Percentiles rank a stretch among this genome's conserved stretches.
These are phyloP conservation scores for Triplophysa tibetana DNA, from an alignment of 2,113 vertebrate species.

Conservation along the genomic window DNA sequence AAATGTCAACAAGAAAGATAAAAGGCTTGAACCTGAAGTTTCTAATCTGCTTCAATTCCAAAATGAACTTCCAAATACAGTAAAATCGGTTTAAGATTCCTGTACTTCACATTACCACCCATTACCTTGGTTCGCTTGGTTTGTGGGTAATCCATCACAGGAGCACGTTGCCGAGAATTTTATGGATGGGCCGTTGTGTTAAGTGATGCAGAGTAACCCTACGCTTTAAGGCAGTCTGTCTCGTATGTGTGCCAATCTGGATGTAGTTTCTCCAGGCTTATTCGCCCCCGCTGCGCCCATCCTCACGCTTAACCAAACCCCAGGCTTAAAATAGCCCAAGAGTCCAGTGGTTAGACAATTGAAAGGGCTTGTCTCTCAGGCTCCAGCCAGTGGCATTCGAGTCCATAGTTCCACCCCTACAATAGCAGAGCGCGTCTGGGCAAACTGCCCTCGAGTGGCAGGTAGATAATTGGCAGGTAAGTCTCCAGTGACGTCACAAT, in stretches of 20 bases:
- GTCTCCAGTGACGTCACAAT: slow-evolving; percentile 55
- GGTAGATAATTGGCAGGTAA: slow-evolving; percentile 51
- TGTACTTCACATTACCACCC: slow-evolving; percentile 16
- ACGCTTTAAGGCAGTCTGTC: slow-evolving; percentile 44
- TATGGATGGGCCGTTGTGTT: not conserved
- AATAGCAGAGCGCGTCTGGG: slow-evolving; percentile 48
- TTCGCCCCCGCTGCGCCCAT: slow-evolving; percentile 28
- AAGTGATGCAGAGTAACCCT: slow-evolving; percentile 12
- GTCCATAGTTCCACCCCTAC: slow-evolving; percentile 44
- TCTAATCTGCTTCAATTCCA: slow-evolving; percentile 21
- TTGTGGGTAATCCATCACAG: not conserved
- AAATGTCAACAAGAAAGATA: slow-evolving; percentile 42
- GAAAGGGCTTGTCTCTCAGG: slow-evolving; percentile 40
- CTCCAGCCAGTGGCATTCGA: slow-evolving; percentile 49
- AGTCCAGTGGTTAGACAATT: slow-evolving; percentile 39
- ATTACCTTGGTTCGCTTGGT: slow-evolving; percentile 24
- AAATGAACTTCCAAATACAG: slow-evolving; percentile 27
- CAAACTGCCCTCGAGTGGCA: slow-evolving; percentile 51
- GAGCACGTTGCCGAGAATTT: slow-evolving; percentile 24
- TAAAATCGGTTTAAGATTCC: slow-evolving; percentile 39
- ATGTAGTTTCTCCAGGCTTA: slow-evolving; percentile 28
- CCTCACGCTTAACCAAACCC: slow-evolving; percentile 30
- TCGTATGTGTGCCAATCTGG: slow-evolving; percentile 36
- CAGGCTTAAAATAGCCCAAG: slow-evolving; percentile 45
- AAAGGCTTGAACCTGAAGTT: slow-evolving; percentile 36